phyloP scores from a whole-genome alignment of 2,113 vertebrate genomes.

The Trachemys scripta region DNA sequence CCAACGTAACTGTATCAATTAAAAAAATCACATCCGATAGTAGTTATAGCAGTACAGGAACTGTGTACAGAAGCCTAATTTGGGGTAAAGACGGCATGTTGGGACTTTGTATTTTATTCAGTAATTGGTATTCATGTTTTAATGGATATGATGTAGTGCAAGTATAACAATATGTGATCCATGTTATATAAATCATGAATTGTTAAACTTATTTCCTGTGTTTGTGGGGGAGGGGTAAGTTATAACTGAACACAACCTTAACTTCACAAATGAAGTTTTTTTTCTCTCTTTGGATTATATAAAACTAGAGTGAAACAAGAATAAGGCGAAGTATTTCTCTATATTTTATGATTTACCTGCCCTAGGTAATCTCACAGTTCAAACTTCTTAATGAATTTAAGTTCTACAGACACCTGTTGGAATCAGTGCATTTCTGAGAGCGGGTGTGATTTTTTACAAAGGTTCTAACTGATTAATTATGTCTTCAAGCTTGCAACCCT shows the following conservation, averaged over 20 bases:
- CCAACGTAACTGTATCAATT: background rate
- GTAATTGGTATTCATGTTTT: slow-evolving; percentile 46
- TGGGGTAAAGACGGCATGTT: slow-evolving; percentile 20
- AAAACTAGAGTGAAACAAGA: rapidly evolving
- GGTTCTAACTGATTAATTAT: background rate
- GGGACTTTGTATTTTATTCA: slow-evolving; percentile 54
- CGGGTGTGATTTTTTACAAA: background rate
- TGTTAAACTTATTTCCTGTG: slow-evolving; percentile 34
- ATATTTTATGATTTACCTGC: background rate
- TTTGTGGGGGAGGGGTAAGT: slow-evolving; percentile 25
- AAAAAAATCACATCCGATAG: background rate
- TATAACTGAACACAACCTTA: slow-evolving; percentile 33
- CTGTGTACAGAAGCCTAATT: background rate
- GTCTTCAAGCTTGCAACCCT: background rate
- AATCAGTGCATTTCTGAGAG: background rate
- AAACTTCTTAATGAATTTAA: background rate
- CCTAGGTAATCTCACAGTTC: background rate
- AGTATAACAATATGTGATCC: slow-evolving; percentile 39
- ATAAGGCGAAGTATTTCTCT: background rate
- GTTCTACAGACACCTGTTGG: background rate
- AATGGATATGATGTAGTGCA: slow-evolving; percentile 10
- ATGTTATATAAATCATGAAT: slow-evolving; percentile 14
- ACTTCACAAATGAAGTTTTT: background rate
- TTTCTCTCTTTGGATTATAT: background rate
- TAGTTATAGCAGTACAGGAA: background rate